phyloP scores from a whole-genome alignment of 2,888 invertebrate species.

The Cephalotes varians region DNA sequence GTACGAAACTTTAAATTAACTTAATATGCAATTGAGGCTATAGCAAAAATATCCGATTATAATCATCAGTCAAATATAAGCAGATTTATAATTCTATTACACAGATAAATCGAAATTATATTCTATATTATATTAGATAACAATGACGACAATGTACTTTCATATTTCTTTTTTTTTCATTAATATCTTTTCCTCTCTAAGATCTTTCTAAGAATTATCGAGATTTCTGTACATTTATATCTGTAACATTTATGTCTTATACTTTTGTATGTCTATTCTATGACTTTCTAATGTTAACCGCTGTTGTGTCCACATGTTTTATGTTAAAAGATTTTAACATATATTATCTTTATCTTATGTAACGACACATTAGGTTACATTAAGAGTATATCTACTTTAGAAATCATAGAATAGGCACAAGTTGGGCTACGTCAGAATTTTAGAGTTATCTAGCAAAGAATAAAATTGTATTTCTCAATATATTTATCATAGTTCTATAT shows the following conservation, averaged over 20 bases:
- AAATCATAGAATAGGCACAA: slow-evolving; percentile 19
- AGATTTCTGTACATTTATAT: slow-evolving; percentile 57
- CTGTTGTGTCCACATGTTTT: not conserved
- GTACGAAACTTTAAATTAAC: slow-evolving; percentile 11
- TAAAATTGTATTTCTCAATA: not conserved
- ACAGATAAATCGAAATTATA: not conserved
- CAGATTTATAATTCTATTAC: slow-evolving; percentile 1
- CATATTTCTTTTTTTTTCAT: slow-evolving; percentile 32
- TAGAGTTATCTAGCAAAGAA: not conserved
- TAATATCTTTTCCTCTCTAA: slow-evolving; percentile 31
- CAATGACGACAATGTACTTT: slow-evolving; percentile 58
- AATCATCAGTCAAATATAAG: not conserved
- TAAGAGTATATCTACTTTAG: slow-evolving; percentile 2
- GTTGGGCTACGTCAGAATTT: slow-evolving; percentile 17
- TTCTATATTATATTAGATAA: slow-evolving; percentile 7
- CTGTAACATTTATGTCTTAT: slow-evolving; percentile 33
- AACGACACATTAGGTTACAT: slow-evolving; percentile 5
- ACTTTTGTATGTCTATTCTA: slow-evolving; percentile 5
- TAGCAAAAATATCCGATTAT: slow-evolving; percentile 3
- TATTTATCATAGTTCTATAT: not conserved
- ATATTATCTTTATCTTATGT: not conserved
- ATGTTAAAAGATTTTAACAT: not conserved
- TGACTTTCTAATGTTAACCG: not conserved
- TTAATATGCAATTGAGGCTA: slow-evolving; percentile 7
- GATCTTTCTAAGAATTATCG: slow-evolving; percentile 49